Percentiles rank a stretch among this genome's conserved stretches.
Evolutionary conservation across 2,888 invertebrate species (phyloP).

Genomic region (Yponomeuta sedellus): DNA sequence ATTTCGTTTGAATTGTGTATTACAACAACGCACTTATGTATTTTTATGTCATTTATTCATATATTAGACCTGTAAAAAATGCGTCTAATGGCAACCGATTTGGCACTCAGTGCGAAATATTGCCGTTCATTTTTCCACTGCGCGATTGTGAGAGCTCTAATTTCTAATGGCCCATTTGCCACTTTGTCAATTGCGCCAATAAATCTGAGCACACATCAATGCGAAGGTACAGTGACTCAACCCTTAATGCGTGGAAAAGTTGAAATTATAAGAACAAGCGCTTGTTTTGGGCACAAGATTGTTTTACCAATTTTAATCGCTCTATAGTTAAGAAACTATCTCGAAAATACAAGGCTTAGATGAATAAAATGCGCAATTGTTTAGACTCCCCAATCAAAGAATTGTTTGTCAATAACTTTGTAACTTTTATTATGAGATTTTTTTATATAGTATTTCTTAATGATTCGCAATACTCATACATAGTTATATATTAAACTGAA

Average conservation of each 20-base stretch:
- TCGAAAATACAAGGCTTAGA: too few species aligned
- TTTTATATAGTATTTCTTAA: too few species aligned
- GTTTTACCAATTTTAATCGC: too few species aligned
- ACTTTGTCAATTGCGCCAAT: slow-evolving; percentile 77
- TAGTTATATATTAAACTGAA: too few species aligned
- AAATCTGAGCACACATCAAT: slow-evolving; percentile 52
- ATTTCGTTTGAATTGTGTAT: too few species aligned
- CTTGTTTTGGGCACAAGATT: too few species aligned
- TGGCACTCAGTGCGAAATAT: slow-evolving; percentile 67
- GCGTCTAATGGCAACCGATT: slow-evolving; percentile 64
- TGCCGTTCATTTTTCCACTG: slow-evolving; percentile 65
- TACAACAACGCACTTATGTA: slow-evolving; percentile 4
- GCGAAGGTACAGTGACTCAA: slow-evolving; percentile 9
- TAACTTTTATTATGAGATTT: too few species aligned
- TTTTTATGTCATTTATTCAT: background rate
- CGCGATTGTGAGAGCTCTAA: slow-evolving; percentile 58
- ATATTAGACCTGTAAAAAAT: slow-evolving; percentile 7
- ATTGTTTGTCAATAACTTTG: too few species aligned
- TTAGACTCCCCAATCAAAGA: too few species aligned
- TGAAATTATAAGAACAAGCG: background rate
- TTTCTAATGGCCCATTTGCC: slow-evolving; percentile 77
- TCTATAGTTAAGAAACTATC: too few species aligned
- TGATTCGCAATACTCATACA: too few species aligned
- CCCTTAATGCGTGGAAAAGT: background rate
- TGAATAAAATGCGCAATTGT: too few species aligned